These are phyloP conservation scores for Aphaenogaster rudis DNA, from an alignment of 1,140 invertebrate genomes.

Conservation along the genomic window DNA sequence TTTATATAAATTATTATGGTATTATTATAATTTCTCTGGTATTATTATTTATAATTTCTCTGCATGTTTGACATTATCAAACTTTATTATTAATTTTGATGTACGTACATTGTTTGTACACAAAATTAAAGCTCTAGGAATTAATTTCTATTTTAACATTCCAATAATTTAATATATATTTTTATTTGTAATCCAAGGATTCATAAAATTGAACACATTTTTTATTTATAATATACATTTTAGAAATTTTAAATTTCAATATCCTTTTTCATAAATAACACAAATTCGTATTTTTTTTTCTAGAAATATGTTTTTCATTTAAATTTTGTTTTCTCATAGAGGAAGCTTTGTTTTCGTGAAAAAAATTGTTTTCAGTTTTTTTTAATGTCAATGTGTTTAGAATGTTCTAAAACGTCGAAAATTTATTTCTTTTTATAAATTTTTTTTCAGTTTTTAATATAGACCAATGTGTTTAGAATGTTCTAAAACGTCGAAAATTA, in stretches of 20 bases:
- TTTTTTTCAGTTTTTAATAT: too few relatives aligned
- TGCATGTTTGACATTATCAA: background rate
- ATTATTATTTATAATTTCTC: conserved; percentile 21
- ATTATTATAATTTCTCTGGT: background rate
- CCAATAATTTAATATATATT: background rate
- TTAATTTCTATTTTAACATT: background rate
- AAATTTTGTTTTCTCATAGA: background rate
- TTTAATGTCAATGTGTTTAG: too few relatives aligned
- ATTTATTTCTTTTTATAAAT: too few relatives aligned
- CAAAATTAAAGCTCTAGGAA: background rate
- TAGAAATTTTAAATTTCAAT: background rate
- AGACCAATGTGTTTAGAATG: too few relatives aligned
- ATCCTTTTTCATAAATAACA: background rate
- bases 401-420: too few relatives aligned
- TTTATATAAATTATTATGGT: conserved; percentile 12
- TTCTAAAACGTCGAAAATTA: too few relatives aligned
- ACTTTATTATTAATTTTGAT: background rate
- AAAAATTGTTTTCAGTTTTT: too few relatives aligned
- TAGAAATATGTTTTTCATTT: background rate
- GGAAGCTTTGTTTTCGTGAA: too few relatives aligned
- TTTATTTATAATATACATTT: background rate
- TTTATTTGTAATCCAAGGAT: background rate
- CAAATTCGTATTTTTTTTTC: background rate
- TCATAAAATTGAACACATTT: background rate
- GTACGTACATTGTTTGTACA: background rate